Evolutionary conservation across 2,113 vertebrate species (phyloP).

Genomic region (Harpagus bidentatus): DNA sequence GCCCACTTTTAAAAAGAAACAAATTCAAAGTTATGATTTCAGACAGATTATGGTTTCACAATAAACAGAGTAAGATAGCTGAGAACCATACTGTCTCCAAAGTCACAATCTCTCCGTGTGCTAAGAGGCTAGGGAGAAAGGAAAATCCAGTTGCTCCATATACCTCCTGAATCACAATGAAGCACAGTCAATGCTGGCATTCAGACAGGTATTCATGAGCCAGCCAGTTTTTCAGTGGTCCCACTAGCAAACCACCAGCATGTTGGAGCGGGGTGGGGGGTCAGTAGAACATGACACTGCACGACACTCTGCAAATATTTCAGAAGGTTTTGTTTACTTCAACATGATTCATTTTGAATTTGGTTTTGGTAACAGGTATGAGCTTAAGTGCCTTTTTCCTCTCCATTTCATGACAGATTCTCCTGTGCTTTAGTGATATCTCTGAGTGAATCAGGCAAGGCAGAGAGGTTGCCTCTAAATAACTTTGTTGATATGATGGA

Average conservation of each 20-base stretch:
- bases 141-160: background rate
- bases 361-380: background rate
- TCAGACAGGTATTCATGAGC: background rate
- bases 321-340: background rate
- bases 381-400: background rate
- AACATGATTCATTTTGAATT: background rate
- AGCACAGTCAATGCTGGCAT: background rate
- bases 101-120: background rate
- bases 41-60: background rate
- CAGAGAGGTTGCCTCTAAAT: background rate
- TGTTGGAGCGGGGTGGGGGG: background rate
- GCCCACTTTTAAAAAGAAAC: background rate
- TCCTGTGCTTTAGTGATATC: background rate
- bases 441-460: background rate
- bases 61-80: background rate
- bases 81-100: background rate
- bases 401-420: background rate
- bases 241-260: background rate
- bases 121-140: background rate
- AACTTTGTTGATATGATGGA: background rate
- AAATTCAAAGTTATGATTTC: background rate
- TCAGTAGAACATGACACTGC: background rate
- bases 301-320: background rate
- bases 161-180: conserved; percentile 15
- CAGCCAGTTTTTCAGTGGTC: background rate